These are phyloP conservation scores for Tretioscincus oriximinensis DNA, from an alignment of 2,113 vertebrate species.

Conservation along the genomic window DNA sequence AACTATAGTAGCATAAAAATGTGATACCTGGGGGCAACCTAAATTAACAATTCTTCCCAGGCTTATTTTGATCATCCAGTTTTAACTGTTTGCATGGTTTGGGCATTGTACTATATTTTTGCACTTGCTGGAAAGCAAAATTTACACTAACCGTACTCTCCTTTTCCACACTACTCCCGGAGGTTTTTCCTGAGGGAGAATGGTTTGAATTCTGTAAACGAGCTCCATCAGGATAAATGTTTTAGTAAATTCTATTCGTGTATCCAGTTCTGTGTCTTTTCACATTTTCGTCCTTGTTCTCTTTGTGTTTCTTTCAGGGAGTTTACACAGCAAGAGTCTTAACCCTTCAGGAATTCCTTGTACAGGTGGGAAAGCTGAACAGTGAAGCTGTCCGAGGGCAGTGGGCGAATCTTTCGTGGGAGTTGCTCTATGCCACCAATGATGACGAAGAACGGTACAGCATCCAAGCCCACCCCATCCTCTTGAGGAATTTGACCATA, in stretches of 20 bases:
- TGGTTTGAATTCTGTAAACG: not conserved
- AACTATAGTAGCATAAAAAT: too few species aligned
- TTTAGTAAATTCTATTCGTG: too few species aligned
- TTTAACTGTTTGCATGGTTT: too few species aligned
- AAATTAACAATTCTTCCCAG: too few species aligned
- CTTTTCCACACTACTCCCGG: not conserved
- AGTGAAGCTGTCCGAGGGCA: conserved; percentile 90
- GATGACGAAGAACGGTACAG: conserved; percentile 97
- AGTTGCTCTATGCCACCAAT: conserved; percentile 94
- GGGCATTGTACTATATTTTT: too few species aligned
- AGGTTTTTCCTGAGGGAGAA: not conserved
- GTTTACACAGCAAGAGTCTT: conserved; percentile 92
- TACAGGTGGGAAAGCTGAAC: conserved; percentile 89
- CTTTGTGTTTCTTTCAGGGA: conserved; percentile 73
- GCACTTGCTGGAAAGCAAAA: too few species aligned
- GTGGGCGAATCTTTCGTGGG: conserved; percentile 99
- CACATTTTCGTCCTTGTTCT: not conserved
- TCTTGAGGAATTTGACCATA: conserved; percentile 91
- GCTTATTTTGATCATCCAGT: too few species aligned
- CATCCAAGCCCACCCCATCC: conserved; percentile 92
- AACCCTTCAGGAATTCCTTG: conserved; percentile 86
- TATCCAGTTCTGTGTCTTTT: not conserved
- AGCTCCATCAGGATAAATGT: not conserved
- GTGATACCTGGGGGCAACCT: too few species aligned
- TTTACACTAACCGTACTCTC: too few species aligned